Base-by-base conservation (phyloP, 1,140 invertebrate species). In the Myzus persicae region DNA sequence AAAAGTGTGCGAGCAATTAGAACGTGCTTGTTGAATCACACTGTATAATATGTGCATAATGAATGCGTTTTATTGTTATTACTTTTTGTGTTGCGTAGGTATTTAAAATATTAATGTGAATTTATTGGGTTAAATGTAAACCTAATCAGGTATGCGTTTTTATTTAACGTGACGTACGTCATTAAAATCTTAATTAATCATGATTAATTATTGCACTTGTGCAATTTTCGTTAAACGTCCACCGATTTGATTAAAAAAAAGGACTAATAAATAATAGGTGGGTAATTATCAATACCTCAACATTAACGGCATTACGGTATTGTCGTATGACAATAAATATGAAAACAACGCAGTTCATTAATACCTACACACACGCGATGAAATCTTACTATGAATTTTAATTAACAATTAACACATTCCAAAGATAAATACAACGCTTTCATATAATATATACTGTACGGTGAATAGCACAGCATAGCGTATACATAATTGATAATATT, bases 261-360 rank as follows among this genome's bases (percentile, higher is more conserved):
- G 40, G 44, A n/a, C 42, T 84, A 84, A 40, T 76, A 76, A 76
- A 11, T 84, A 42, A 31, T 42, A 42, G n/a, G n/a, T 48, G 2
- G 40, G 24, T 44, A 85, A 85, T 85, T 42, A 67, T 90, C 67
- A 67, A n/a, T 36, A 90, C 51, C 51, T 54, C 88, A 90, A 59
- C 89, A 46, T 67, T 54, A 59, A 90, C 89, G 3, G 48, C 89
- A 67, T 90, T 90, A 67, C 51, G 89, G 89, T 67, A 90, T 90
- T 44, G 89, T 90, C 38, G 40, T 31, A 67, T 59, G 44, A 59
- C 11, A 90, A 90, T 90, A 90, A 67, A 42, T 90, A 90, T 42
- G 51, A 40, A 31, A 67, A 90, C 89, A 67, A 67, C 54, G 40
- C 54, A 67, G 89, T 90, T 59, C 38, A 67, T 42, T 90, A 90